Evolutionary conservation across 2,113 vertebrate species (phyloP).

Genomic region (Trematomus loennbergii): DNA sequence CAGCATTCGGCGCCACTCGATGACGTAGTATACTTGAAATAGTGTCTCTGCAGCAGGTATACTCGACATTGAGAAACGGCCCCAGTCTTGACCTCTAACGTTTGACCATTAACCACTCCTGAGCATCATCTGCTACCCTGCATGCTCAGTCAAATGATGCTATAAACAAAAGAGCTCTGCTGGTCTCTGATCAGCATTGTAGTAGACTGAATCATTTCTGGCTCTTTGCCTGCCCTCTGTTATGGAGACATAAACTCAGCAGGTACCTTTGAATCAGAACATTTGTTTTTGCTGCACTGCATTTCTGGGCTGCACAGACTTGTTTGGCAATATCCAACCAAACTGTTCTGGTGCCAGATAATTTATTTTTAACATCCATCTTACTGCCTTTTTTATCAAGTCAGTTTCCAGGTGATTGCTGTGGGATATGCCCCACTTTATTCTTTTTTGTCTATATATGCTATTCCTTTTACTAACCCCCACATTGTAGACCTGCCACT

Average conservation of each 20-base stretch:
- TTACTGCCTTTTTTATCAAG: slow-evolving; percentile 41
- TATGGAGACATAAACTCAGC: slow-evolving; percentile 2
- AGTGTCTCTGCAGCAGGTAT: too few relatives aligned
- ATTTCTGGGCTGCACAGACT: slow-evolving; percentile 2
- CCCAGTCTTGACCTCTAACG: slow-evolving; percentile 4
- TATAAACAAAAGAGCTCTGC: slow-evolving; percentile 23
- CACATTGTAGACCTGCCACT: background rate
- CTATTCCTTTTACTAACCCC: slow-evolving; percentile 4
- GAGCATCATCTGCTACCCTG: slow-evolving; percentile 5
- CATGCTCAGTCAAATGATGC: background rate
- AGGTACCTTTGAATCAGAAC: slow-evolving; percentile 27
- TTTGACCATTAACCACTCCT: slow-evolving; percentile 11
- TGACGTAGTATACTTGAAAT: too few relatives aligned
- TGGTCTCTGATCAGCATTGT: background rate
- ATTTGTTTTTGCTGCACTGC: background rate
- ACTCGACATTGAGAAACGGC: too few relatives aligned
- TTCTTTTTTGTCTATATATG: background rate
- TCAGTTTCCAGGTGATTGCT: slow-evolving; percentile 18
- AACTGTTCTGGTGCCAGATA: background rate
- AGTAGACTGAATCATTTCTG: slow-evolving; percentile 1
- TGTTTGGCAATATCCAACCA: slow-evolving; percentile 25
- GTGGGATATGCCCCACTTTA: slow-evolving; percentile 1
- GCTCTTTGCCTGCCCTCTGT: slow-evolving; percentile 3
- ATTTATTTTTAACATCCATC: slow-evolving; percentile 34
- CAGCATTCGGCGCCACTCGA: too few relatives aligned